These are phyloP conservation scores for Axea sp. DNA, from an alignment of 2,888 invertebrate genomes.

Conservation along the genomic window DNA sequence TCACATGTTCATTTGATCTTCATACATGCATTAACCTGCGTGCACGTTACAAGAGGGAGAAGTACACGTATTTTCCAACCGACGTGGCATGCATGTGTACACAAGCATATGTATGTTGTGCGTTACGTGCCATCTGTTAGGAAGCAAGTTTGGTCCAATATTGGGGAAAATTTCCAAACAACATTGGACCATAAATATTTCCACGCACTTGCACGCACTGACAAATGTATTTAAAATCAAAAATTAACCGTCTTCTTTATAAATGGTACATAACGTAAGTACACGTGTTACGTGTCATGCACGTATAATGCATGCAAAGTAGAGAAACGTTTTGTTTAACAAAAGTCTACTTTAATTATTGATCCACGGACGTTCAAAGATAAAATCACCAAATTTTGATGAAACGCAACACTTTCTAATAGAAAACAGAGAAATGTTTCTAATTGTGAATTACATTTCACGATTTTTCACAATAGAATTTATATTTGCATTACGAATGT, in stretches of 20 bases:
- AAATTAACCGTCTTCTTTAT: background rate
- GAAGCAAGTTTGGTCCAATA: constrained; percentile 63
- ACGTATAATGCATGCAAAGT: no score
- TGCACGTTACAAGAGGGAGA: constrained; percentile 22
- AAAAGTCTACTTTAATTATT: no score
- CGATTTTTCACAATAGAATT: no score
- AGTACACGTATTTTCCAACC: constrained; percentile 57
- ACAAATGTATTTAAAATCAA: constrained; percentile 23
- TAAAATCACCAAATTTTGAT: no score
- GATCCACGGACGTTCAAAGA: no score
- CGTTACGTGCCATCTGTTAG: constrained; percentile 67
- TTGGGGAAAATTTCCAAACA: constrained; percentile 40
- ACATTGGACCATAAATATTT: constrained; percentile 4
- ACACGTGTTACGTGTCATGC: no score
- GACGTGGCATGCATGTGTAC: constrained; percentile 65
- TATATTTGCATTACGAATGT: no score
- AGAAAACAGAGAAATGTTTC: no score
- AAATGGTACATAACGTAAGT: no score
- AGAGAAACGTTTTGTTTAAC: no score
- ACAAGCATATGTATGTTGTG: constrained; percentile 28
- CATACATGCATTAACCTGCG: constrained; percentile 54
- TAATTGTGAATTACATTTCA: no score
- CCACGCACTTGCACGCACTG: constrained; percentile 10
- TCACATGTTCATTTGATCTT: constrained; percentile 58
- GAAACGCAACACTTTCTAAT: no score